Conservation (phyloP, 1,140 invertebrate species). For the Gonioctena quinquepunctata region DNA sequence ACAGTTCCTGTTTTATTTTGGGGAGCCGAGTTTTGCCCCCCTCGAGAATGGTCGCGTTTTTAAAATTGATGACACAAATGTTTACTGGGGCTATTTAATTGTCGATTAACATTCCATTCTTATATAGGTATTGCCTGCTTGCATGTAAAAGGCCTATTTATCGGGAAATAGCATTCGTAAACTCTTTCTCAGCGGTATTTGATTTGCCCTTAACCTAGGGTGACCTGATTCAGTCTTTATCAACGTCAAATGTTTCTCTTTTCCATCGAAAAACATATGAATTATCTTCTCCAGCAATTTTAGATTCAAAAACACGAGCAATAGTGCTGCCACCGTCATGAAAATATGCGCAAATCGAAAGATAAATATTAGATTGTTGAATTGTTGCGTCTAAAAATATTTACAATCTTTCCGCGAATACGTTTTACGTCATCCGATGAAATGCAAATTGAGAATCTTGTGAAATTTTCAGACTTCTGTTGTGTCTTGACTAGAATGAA, state of each 20-base stretch:
- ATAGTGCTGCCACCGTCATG: constrained; percentile 45
- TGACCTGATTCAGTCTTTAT: neutral
- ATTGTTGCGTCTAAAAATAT: constrained; percentile 54
- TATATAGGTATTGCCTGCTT: neutral
- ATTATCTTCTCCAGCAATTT: constrained; percentile 9
- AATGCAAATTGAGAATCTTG: constrained; percentile 20
- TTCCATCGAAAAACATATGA: neutral
- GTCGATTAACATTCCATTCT: constrained; percentile 1
- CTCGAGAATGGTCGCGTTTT: neutral
- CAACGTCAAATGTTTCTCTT: neutral
- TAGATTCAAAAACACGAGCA: constrained; percentile 32
- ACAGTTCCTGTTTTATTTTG: neutral
- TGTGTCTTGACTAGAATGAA: neutral
- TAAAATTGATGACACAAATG: constrained; percentile 7
- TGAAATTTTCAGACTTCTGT: neutral
- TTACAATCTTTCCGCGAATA: constrained; percentile 49
- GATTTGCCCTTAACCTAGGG: constrained; percentile 1
- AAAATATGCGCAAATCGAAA: constrained; percentile 46
- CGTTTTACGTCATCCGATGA: constrained; percentile 38
- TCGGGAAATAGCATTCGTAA: neutral
- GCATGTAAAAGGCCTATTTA: neutral
- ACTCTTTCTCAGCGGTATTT: neutral
- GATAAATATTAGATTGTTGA: constrained; percentile 52
- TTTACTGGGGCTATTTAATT: neutral
- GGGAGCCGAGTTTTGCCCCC: neutral